phyloP scores from a whole-genome alignment of 2,888 invertebrate genomes.

The Capitulum mitella region DNA sequence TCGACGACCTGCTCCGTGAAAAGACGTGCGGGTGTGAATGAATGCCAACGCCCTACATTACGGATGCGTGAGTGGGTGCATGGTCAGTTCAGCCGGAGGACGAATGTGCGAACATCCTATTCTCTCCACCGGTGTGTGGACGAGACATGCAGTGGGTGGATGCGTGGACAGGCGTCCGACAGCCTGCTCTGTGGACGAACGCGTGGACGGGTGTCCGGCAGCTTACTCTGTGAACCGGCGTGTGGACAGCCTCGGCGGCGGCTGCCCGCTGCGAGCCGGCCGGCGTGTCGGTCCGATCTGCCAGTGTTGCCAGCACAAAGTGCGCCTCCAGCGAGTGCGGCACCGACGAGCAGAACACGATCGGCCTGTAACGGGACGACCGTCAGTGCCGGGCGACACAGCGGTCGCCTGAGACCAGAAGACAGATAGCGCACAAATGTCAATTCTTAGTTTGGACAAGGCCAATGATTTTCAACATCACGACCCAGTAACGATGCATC shows the following conservation, averaged over 20 bases:
- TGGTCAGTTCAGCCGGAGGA: no score
- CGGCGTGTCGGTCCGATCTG: not conserved
- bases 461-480: not conserved
- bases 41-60: no score
- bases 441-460: not conserved
- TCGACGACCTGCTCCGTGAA: no score
- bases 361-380: constrained; percentile 29
- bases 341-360: constrained; percentile 33
- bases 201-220: no score
- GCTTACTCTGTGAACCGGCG: no score
- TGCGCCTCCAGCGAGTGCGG: constrained; percentile 32
- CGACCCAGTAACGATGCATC: not conserved
- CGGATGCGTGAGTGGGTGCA: no score
- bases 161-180: no score
- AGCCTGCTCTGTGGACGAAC: no score
- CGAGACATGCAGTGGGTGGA: no score
- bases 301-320: constrained; percentile 35
- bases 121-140: no score
- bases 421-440: not conserved
- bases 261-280: not conserved
- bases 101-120: no score
- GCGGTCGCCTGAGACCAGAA: not conserved
- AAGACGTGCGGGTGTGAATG: no score
- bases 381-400: not conserved
- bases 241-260: not conserved